These are phyloP conservation scores for Platichthys stellatus DNA, from an alignment of 2,113 vertebrate species.

Conservation along the genomic window DNA sequence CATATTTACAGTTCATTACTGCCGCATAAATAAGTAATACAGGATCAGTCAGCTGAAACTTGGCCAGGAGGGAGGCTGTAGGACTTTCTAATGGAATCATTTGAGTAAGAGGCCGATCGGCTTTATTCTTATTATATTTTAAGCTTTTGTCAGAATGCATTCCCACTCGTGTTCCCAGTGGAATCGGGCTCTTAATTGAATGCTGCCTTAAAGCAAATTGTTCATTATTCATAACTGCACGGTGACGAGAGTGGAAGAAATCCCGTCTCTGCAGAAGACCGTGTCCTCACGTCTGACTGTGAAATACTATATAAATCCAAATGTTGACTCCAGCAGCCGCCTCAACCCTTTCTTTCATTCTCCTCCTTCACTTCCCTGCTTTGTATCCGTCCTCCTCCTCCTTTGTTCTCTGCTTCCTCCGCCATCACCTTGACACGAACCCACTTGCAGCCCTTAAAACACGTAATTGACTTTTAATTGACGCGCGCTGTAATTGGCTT, in stretches of 20 bases:
- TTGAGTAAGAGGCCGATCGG: slow-evolving; percentile 47
- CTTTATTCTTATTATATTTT: slow-evolving; percentile 48
- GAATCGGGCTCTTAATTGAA: slow-evolving; percentile 67
- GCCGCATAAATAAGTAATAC: slow-evolving; percentile 69
- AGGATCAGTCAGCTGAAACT: slow-evolving; percentile 66
- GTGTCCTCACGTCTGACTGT: slow-evolving; percentile 13
- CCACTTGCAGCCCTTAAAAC: slow-evolving; percentile 55
- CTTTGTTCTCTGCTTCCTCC: slow-evolving; percentile 25
- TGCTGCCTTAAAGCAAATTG: slow-evolving; percentile 64
- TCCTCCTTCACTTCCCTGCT: neutral
- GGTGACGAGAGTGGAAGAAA: slow-evolving; percentile 53
- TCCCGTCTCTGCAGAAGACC: slow-evolving; percentile 32
- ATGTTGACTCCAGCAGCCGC: slow-evolving; percentile 4
- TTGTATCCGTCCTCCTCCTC: neutral
- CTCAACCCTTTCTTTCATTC: slow-evolving; percentile 17
- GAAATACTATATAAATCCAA: neutral
- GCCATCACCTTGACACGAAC: slow-evolving; percentile 42
- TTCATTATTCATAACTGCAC: slow-evolving; percentile 71
- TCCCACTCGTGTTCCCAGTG: slow-evolving; percentile 32
- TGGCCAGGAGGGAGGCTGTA: slow-evolving; percentile 52
- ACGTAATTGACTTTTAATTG: slow-evolving; percentile 76
- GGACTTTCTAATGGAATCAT: slow-evolving; percentile 57
- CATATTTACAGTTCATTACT: slow-evolving; percentile 65
- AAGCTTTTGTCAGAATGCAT: slow-evolving; percentile 49
- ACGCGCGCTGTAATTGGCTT: slow-evolving; percentile 74